These are phyloP conservation scores for Trissolcus basalis DNA, from an alignment of 1,140 invertebrate species.

Conservation along the genomic window DNA sequence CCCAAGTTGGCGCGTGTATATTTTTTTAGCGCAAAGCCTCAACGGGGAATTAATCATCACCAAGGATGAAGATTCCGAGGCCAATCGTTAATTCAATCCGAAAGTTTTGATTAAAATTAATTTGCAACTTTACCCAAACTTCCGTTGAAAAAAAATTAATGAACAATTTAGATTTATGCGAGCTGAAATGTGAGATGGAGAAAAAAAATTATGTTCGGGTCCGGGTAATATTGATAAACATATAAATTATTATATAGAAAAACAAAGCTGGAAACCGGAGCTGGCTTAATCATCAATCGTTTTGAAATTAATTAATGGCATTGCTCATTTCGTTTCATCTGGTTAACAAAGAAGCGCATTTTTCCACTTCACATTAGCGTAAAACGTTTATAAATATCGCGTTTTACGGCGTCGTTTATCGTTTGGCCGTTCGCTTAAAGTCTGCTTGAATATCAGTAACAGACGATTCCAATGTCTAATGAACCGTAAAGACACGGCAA, in stretches of 20 bases:
- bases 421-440: constrained; percentile 9
- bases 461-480: constrained; percentile 30
- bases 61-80: constrained; percentile 51
- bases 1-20: too few species aligned
- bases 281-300: too few species aligned
- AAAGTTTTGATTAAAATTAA: constrained; percentile 20
- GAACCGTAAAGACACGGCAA: constrained; percentile 27
- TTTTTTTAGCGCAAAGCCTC: constrained; percentile 8
- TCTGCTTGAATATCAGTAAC: constrained; percentile 36
- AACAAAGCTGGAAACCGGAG: too few species aligned
- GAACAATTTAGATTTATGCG: too few species aligned
- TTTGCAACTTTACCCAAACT: too few species aligned
- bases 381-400: constrained; percentile 21
- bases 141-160: neutral
- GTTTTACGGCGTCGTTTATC: constrained; percentile 12
- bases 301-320: neutral
- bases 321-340: constrained; percentile 2
- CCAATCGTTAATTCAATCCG: constrained; percentile 39
- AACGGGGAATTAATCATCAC: constrained; percentile 42
- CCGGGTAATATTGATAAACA: too few species aligned
- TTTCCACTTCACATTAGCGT: constrained; percentile 1
- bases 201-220: too few species aligned
- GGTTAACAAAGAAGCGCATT: constrained; percentile 16
- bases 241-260: too few species aligned
- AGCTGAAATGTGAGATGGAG: too few species aligned